Evolutionary conservation across 2,888 invertebrate genomes (phyloP).

Genomic region (Candidula unifasciata): DNA sequence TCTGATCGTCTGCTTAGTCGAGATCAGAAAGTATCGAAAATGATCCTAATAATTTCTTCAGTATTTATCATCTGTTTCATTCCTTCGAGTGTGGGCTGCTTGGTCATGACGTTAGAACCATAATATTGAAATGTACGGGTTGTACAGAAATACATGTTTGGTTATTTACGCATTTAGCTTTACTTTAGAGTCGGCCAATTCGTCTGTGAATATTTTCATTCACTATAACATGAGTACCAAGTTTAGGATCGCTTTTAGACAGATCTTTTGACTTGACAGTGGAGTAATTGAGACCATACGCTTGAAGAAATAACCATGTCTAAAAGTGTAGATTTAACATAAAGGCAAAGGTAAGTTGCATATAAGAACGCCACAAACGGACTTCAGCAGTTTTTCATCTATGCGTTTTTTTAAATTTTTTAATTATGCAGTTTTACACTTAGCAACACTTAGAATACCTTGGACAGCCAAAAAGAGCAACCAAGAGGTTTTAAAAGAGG

Average conservation of each 20-base stretch:
- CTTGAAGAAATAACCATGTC: no score
- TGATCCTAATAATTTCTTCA: constrained; percentile 15
- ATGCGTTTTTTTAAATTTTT: no score
- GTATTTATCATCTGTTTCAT: constrained; percentile 23
- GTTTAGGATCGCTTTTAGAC: neutral
- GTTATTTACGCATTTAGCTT: neutral
- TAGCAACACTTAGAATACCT: no score
- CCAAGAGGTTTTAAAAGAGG: no score
- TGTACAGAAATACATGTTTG: neutral
- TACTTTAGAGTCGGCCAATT: neutral
- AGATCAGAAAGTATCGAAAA: constrained; percentile 6
- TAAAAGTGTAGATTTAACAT: no score
- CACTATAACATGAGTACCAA: neutral
- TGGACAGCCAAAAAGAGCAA: no score
- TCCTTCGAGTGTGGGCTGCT: neutral
- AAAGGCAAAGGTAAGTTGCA: no score
- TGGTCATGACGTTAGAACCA: neutral
- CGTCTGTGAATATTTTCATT: neutral
- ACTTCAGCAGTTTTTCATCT: no score
- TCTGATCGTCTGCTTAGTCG: neutral
- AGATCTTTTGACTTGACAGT: neutral
- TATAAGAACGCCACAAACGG: no score
- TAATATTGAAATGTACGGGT: neutral
- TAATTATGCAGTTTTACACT: no score
- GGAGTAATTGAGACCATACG: no score